Percentiles rank a stretch among this genome's conserved stretches.
Evolutionary conservation across 2,797 vertebrate genomes (phyloP).

Genomic region (Danio tinwini): DNA sequence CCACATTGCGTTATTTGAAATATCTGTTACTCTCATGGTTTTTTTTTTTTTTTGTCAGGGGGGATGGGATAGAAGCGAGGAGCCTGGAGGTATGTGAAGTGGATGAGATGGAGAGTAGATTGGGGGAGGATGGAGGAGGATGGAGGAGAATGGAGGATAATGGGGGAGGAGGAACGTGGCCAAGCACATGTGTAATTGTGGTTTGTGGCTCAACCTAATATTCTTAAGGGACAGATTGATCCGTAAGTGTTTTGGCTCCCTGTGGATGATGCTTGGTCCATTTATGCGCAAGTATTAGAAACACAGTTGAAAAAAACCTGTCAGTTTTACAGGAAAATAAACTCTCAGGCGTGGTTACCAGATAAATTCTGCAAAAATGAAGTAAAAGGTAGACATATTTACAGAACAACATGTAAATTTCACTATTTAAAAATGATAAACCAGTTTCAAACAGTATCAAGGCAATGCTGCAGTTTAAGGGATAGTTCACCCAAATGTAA

Average conservation of each 20-base stretch:
- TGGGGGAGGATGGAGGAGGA: slow-evolving; percentile 43
- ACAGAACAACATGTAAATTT: no score
- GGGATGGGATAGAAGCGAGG: slow-evolving; percentile 53
- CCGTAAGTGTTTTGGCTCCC: slow-evolving; percentile 54
- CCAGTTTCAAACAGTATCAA: no score
- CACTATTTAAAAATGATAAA: no score
- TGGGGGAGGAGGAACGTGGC: slow-evolving; percentile 58
- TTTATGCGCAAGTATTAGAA: not conserved
- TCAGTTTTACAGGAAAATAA: not conserved
- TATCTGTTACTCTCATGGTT: slow-evolving; percentile 9
- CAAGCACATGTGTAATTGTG: slow-evolving; percentile 78
- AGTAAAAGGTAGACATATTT: no score
- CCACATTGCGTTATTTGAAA: slow-evolving; percentile 28
- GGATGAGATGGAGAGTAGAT: slow-evolving; percentile 48
- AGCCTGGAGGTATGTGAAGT: slow-evolving; percentile 48
- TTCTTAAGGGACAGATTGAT: slow-evolving; percentile 63
- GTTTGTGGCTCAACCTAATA: slow-evolving; percentile 71
- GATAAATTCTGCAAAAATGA: not conserved
- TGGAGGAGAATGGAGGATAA: slow-evolving; percentile 41
- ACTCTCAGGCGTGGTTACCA: not conserved
- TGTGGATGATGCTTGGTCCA: slow-evolving; percentile 53
- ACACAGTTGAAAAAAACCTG: no score
- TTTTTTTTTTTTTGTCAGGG: slow-evolving; percentile 38
- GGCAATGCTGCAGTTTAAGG: no score
- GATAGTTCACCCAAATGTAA: no score